phyloP scores from a whole-genome alignment of 2,797 vertebrate genomes.

The Chrysolophus pictus region DNA sequence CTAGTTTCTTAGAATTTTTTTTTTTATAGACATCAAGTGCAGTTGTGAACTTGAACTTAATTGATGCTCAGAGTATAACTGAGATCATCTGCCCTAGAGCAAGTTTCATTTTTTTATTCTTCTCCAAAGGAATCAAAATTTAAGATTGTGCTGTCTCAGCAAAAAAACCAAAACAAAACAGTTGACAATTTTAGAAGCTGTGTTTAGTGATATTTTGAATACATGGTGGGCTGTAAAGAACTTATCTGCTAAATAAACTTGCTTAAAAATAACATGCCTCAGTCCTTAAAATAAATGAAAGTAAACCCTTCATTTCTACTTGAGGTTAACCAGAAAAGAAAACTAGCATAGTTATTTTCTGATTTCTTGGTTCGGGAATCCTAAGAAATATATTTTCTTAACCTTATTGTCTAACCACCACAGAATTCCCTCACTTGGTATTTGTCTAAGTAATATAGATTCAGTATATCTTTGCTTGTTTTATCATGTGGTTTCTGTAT shows the following conservation, averaged over 20 bases:
- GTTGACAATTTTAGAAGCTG: conserved; percentile 46
- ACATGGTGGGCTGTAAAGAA: neutral
- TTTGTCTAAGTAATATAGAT: conserved; percentile 14
- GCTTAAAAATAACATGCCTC: conserved; percentile 32
- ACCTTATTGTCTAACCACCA: neutral
- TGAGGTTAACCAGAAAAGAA: conserved; percentile 61
- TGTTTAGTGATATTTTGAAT: conserved; percentile 58
- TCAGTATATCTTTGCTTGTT: conserved; percentile 1
- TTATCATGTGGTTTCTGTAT: conserved; percentile 20
- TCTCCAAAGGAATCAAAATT: neutral
- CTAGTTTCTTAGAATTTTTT: neutral
- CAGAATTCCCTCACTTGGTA: conserved; percentile 5
- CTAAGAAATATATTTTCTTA: conserved; percentile 33
- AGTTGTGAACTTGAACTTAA: neutral
- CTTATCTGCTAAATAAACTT: conserved; percentile 53
- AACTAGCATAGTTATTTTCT: conserved; percentile 31
- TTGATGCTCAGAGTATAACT: neutral
- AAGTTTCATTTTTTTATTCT: neutral
- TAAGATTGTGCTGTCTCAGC: neutral
- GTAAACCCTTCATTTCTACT: conserved; percentile 47
- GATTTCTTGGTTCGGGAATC: neutral
- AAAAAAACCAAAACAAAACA: neutral
- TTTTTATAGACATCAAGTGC: neutral
- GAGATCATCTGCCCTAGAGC: neutral
- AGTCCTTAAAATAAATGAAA: conserved; percentile 4